Percentiles rank a stretch among this genome's conserved stretches.
These are phyloP conservation scores for Etheostoma nigrum DNA, from an alignment of 2,797 vertebrate species.

Conservation along the genomic window DNA sequence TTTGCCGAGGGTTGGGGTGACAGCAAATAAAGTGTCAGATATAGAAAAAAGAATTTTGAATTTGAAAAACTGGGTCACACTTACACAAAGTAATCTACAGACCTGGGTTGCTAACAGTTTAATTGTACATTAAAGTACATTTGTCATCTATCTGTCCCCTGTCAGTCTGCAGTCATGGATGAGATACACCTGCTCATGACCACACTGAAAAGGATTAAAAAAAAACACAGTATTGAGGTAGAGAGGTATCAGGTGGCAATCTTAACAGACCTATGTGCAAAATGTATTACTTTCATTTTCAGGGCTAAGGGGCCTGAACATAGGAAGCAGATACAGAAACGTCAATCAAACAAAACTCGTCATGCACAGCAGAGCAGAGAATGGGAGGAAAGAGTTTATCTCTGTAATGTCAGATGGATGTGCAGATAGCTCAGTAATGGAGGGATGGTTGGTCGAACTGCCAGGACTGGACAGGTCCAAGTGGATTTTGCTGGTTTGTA, in stretches of 20 bases:
- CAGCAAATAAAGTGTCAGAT: neutral
- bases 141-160: slow-evolving; percentile 32
- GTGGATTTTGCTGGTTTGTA: neutral
- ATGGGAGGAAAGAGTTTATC: slow-evolving; percentile 24
- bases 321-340: slow-evolving; percentile 35
- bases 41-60: too few species aligned
- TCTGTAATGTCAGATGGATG: slow-evolving; percentile 44
- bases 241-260: slow-evolving; percentile 23
- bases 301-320: slow-evolving; percentile 33
- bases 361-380: slow-evolving; percentile 27
- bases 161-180: slow-evolving; percentile 35
- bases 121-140: slow-evolving; percentile 10
- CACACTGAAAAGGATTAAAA: slow-evolving; percentile 39
- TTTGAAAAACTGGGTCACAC: slow-evolving; percentile 8
- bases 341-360: slow-evolving; percentile 60
- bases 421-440: slow-evolving; percentile 11
- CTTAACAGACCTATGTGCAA: slow-evolving; percentile 51
- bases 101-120: slow-evolving; percentile 12
- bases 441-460: neutral
- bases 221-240: slow-evolving; percentile 7
- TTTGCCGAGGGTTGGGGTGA: neutral
- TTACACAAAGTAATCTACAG: neutral
- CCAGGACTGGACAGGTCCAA: neutral
- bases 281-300: slow-evolving; percentile 58
- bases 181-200: slow-evolving; percentile 42